Conservation (phyloP, 2,113 vertebrate genomes). For the Phycodurus eques region DNA sequence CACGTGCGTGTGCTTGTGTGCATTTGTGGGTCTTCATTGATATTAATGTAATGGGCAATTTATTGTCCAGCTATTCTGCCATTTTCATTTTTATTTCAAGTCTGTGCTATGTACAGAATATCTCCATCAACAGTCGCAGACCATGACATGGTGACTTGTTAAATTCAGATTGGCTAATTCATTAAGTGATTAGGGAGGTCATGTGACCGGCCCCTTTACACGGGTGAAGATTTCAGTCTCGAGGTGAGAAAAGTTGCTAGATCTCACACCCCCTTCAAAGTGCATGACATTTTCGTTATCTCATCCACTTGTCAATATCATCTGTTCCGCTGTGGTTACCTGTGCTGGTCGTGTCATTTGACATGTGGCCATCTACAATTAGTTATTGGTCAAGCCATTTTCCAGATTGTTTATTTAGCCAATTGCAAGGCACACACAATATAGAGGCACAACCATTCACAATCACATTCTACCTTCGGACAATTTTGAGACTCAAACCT, state of each 20-base stretch:
- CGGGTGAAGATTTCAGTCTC: conserved; percentile 1
- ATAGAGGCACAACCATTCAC: too few species aligned
- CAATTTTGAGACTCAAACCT: too few species aligned
- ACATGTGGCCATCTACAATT: too few species aligned
- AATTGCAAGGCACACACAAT: too few species aligned
- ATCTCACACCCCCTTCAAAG: not conserved
- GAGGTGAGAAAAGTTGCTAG: conserved; percentile 12
- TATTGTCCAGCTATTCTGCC: conserved; percentile 3
- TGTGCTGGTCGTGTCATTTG: too few species aligned
- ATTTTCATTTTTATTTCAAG: conserved; percentile 11
- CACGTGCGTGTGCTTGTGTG: conserved; percentile 2
- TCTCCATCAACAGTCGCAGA: not conserved
- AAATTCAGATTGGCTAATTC: conserved; percentile 86
- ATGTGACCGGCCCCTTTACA: conserved; percentile 67
- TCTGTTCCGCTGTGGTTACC: not conserved
- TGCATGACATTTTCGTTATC: conserved; percentile 2
- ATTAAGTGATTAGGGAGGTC: conserved; percentile 76
- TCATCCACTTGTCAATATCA: not conserved
- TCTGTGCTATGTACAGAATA: not conserved
- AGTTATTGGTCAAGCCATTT: too few species aligned
- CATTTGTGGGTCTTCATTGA: not conserved
- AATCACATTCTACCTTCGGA: too few species aligned
- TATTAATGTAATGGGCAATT: conserved; percentile 19
- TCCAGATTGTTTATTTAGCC: too few species aligned
- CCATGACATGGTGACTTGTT: conserved; percentile 64